Percentiles rank a stretch among this genome's conserved stretches.
Evolutionary conservation across 2,113 vertebrate species (phyloP).

Genomic region (Hydrolagus affinis): DNA sequence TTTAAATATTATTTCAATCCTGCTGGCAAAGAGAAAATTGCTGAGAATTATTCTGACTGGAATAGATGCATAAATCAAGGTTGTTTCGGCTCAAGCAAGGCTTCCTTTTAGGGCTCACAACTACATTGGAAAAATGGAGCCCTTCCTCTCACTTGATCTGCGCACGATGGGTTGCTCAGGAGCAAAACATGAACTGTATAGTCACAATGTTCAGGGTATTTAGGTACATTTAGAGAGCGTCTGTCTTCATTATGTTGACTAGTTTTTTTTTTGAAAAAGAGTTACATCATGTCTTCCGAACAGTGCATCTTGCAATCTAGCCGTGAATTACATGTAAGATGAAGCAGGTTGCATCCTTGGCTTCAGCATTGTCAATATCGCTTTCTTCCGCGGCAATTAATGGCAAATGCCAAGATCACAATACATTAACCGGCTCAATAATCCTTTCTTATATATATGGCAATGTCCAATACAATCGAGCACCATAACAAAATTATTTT

Average conservation of each 20-base stretch:
- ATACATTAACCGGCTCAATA: slow-evolving; percentile 48
- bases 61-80: neutral
- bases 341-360: neutral
- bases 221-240: neutral
- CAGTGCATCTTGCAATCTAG: neutral
- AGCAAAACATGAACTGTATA: neutral
- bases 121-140: neutral
- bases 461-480: slow-evolving; percentile 48
- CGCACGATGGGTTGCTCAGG: neutral
- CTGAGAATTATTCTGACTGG: neutral
- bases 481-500: slow-evolving; percentile 50
- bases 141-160: no score
- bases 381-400: slow-evolving; percentile 51
- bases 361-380: neutral
- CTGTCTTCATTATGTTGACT: neutral
- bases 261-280: neutral
- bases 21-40: neutral
- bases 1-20: slow-evolving; percentile 17
- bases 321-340: neutral
- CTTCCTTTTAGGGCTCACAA: neutral
- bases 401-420: slow-evolving; percentile 49
- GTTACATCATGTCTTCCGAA: neutral
- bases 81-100: neutral
- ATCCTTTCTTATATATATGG: slow-evolving; percentile 42
- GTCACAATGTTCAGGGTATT: no score